phyloP scores from a whole-genome alignment of 2,113 vertebrate species.

The Platycercus adscitus region DNA sequence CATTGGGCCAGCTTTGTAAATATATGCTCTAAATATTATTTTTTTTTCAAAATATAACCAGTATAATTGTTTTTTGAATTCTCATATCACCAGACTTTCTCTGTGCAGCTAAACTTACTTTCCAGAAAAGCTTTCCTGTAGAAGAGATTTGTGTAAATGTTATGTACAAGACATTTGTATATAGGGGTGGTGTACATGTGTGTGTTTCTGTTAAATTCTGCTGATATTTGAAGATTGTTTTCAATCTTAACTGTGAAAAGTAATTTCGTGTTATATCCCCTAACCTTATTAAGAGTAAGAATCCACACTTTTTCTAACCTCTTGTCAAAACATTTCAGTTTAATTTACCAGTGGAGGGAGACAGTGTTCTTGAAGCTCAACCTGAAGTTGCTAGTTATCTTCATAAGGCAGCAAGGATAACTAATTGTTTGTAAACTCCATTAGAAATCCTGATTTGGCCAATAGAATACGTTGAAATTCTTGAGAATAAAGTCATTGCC shows the following conservation, averaged over 20 bases:
- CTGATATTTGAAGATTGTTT: not conserved
- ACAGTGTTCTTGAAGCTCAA: not conserved
- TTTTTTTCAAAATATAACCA: not conserved
- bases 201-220: not conserved
- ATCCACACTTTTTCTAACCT: not conserved
- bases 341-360: slow-evolving; percentile 59
- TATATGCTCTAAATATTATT: not conserved
- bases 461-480: not conserved
- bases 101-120: not conserved
- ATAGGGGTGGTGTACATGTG: not conserved
- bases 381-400: not conserved
- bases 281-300: not conserved
- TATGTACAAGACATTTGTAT: not conserved
- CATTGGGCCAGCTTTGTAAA: not conserved
- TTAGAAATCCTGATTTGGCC: not conserved
- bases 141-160: not conserved
- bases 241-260: not conserved
- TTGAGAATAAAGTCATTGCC: not conserved
- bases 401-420: not conserved
- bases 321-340: not conserved
- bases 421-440: not conserved
- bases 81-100: not conserved
- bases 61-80: not conserved
- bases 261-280: not conserved
- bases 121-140: not conserved